Base-by-base conservation (phyloP, 2,113 vertebrate species). In the Poeciliopsis turrubarensis region DNA sequence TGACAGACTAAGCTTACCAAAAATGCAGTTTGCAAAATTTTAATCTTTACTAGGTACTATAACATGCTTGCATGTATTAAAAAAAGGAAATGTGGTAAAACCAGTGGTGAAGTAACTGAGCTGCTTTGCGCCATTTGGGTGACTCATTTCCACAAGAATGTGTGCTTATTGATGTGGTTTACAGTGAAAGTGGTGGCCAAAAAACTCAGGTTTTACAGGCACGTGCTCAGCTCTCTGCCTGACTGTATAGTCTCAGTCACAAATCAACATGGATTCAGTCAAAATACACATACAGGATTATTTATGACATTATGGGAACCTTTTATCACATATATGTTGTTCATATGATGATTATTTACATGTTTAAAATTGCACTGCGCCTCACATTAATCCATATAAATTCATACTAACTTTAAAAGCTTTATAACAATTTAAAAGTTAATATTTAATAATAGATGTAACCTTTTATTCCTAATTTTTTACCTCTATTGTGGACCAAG, bases 121-220 rank as follows among this genome's bases (percentile, higher is more conserved):
- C 19, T 60, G 65, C 1, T 67, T 78, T 84, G 72, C 61, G 73
- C 61, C 44, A n/a, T 51, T 61, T 10, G 14, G 64, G 26, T 92
- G 92, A 92, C 82, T 93, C 91, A 93, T 88, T 68, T 73, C 90
- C 86, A 85, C 89, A 90, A 78, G 76, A 80, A 86, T 87, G 88
- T 25, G 1, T 75, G 54, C 72, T 75, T 73, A 89, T 27, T 90
- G 81, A 90, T 86, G 86, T 88, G 89, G 87, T 90, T 87, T 64
- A 15, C 72, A 90, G 88, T 78, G 80, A 92, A 73, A 90, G 89
- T 82, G 32, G 41, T 72, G 80, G 75, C 85, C 78, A 82, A 84
- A 82, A 74, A 27, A 10, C 77, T 76, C 76, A 83, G 31, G 41
- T 68, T 34, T 32, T 15, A 69, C 37, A 82, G 12, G 39, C 61